Conservation (phyloP, 2,888 invertebrate species). For the Epinotia ramella region DNA sequence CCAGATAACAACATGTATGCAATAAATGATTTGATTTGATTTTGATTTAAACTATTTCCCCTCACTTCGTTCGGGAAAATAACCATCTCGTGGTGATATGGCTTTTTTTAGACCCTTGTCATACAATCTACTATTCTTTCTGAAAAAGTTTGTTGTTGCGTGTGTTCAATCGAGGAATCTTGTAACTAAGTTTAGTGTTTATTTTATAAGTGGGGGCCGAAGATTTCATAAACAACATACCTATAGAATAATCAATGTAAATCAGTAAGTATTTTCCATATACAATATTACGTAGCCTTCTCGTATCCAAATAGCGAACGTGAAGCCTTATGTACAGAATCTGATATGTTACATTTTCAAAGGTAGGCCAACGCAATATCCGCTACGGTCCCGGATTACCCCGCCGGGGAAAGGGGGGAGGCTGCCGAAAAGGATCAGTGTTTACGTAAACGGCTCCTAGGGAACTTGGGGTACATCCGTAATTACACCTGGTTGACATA, state of each 20-base stretch:
- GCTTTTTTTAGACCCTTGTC: no score
- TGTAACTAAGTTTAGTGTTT: no score
- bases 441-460: slow-evolving; percentile 34
- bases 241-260: not conserved
- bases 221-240: no score
- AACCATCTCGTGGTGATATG: no score
- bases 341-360: slow-evolving; percentile 31
- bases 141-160: no score
- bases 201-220: no score
- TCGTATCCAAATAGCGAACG: slow-evolving; percentile 17
- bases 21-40: no score
- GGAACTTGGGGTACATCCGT: not conserved
- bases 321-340: slow-evolving; percentile 17
- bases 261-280: not conserved
- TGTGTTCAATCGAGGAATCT: no score
- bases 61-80: no score
- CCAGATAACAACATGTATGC: no score
- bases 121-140: no score
- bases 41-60: no score
- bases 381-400: slow-evolving; percentile 67
- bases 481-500: not conserved
- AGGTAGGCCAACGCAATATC: slow-evolving; percentile 67
- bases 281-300: not conserved
- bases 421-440: slow-evolving; percentile 45
- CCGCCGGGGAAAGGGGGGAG: slow-evolving; percentile 59